Evolutionary conservation across 2,797 vertebrate species (phyloP).

Genomic region (Coregonus sp.): DNA sequence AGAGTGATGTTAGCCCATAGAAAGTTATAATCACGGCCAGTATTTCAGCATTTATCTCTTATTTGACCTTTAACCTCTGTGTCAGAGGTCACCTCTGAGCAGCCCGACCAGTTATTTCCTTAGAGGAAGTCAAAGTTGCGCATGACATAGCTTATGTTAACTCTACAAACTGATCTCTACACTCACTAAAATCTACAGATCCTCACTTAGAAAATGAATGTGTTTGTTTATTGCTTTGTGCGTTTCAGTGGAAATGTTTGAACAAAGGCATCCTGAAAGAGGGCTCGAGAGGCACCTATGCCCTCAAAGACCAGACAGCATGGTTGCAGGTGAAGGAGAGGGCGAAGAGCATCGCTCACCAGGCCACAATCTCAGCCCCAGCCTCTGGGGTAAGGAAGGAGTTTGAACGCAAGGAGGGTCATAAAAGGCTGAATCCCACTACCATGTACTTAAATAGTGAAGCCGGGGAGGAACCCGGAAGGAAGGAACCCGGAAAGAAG

Average conservation of each 20-base stretch:
- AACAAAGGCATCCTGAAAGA: no score
- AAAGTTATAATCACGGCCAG: slow-evolving; percentile 82
- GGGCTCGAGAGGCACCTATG: no score
- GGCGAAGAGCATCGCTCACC: no score
- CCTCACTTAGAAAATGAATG: slow-evolving; percentile 69
- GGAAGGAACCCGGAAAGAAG: no score
- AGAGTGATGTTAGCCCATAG: slow-evolving; percentile 85
- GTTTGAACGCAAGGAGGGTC: no score
- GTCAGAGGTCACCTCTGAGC: slow-evolving; percentile 88
- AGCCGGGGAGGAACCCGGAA: no score
- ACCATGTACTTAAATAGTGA: no score
- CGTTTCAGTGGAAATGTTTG: slow-evolving; percentile 19
- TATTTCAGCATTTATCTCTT: slow-evolving; percentile 75
- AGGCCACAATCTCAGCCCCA: no score
- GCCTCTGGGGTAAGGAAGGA: no score
- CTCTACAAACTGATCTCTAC: slow-evolving; percentile 66
- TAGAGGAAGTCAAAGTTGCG: slow-evolving; percentile 41
- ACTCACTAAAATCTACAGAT: slow-evolving; percentile 62
- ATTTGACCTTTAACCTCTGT: slow-evolving; percentile 83
- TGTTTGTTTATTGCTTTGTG: slow-evolving; percentile 59
- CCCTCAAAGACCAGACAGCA: no score
- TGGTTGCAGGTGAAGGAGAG: no score
- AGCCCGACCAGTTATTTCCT: slow-evolving; percentile 84
- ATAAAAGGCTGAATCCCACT: no score
- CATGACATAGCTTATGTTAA: slow-evolving; percentile 58